Conservation (phyloP, 2,797 vertebrate species). For the Sebastes vulpes region DNA sequence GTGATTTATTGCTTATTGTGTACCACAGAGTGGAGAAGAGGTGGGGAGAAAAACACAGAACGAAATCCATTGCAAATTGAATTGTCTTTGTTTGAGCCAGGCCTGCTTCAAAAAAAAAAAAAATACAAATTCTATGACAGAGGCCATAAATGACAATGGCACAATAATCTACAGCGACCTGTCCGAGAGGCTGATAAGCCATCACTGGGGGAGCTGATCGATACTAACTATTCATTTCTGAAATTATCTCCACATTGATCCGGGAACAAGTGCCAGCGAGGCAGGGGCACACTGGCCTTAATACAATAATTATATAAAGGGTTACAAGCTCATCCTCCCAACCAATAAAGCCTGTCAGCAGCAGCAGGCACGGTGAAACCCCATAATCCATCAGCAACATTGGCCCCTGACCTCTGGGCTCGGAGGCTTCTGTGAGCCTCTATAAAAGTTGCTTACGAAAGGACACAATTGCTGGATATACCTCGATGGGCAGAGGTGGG, state of each 20-base stretch:
- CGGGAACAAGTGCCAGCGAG: conserved; percentile 92
- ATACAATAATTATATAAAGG: conserved; percentile 99
- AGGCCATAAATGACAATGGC: conserved; percentile 97
- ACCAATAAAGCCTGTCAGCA: conserved; percentile 99
- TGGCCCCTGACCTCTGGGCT: conserved; percentile 94
- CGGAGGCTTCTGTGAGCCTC: conserved; percentile 88
- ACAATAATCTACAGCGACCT: conserved; percentile 95
- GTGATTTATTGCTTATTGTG: conserved; percentile 99
- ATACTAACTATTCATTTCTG: conserved; percentile 99
- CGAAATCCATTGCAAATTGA: conserved; percentile 98
- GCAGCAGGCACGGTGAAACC: conserved; percentile 91
- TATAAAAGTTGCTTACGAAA: conserved; percentile 89
- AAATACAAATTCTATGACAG: conserved; percentile 90
- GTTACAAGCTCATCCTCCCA: conserved; percentile 98
- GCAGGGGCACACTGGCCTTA: conserved; percentile 92
- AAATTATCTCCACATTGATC: conserved; percentile 99
- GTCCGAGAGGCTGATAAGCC: conserved; percentile 93
- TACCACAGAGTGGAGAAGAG: conserved; percentile 70
- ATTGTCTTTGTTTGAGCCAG: conserved; percentile 95
- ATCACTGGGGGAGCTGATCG: conserved; percentile 92
- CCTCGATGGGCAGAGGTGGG: conserved; percentile 62
- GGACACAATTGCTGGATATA: conserved; percentile 82
- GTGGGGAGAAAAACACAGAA: conserved; percentile 54
- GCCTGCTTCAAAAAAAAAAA: conserved; percentile 81
- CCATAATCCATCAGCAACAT: conserved; percentile 99